Evolutionary conservation across 2,113 vertebrate species (phyloP), one percentile per base, ranked within the genome.

Genomic region (Microcebus tavaratra): DNA sequence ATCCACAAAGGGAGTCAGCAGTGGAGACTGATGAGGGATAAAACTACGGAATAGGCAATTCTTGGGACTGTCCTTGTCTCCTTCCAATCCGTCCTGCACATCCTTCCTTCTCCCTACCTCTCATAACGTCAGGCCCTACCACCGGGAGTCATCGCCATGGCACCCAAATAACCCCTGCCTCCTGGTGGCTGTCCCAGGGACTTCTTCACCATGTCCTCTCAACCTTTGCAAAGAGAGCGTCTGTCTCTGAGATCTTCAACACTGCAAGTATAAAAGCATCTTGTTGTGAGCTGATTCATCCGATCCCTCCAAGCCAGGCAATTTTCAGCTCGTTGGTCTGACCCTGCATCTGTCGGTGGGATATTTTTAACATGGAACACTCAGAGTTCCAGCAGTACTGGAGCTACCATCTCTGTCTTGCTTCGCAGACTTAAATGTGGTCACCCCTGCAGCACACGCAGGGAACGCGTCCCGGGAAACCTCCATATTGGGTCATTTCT

Each of bases 21-120:
- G 3, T 15, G 67, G 17, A 9, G n/a, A 29, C 50, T 31, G 27
- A 12, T 57, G 85, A n/a, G 42, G 27, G 17, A 20, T 8, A 8
- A 20, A 50, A 50, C 53, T 20, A 31, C 3, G 9, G 55, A 57
- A 18, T 15, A 4, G 68, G 55, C 36, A 45, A 21, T 53, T 1
- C 1, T 7, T 61, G 29, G 53, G 57, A n/a, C 57, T n/a, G 14
- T 36, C 57, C 75, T 34, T 7, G n/a, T 15, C 61, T 34, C n/a
- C 8, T 17, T 18, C 17, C 3, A 6, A 27, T 10, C 45, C 7
- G 17, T 31, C 21, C 10, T 5, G 45, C 45, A 4, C 0, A 2
- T 12, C 7, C 4, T 79, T 17, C n/a, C 61, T 59, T 88, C 7
- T 57, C 68, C 2, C 11, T 6, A 5, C 34, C 15, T 53, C 39